phyloP scores from a whole-genome alignment of 2,888 invertebrate genomes.

The Petrolisthes manimaculis region DNA sequence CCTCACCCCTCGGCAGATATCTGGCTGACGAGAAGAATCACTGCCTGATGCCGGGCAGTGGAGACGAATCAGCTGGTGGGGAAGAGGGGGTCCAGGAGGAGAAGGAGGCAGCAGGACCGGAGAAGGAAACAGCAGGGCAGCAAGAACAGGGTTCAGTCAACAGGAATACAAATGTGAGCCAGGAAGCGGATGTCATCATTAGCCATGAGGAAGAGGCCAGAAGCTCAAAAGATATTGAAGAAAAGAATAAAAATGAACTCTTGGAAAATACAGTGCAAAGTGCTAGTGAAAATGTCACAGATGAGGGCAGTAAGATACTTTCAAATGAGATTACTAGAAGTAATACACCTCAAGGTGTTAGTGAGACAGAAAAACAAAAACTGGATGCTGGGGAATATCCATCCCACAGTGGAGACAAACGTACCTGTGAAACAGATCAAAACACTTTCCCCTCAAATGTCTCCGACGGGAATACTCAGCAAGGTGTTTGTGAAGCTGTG shows the following conservation, averaged over 20 bases:
- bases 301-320: not conserved
- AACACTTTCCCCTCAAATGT: no score
- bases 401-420: no score
- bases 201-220: not conserved
- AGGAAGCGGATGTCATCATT: slow-evolving; percentile 12
- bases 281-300: not conserved
- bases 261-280: not conserved
- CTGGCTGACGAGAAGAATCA: slow-evolving; percentile 3
- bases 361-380: not conserved
- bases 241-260: not conserved
- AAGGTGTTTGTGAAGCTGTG: no score
- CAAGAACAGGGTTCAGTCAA: not conserved
- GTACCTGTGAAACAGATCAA: no score
- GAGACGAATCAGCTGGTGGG: not conserved
- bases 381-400: not conserved
- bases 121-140: not conserved
- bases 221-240: not conserved
- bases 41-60: slow-evolving; percentile 27
- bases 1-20: slow-evolving; percentile 10
- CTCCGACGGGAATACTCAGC: no score
- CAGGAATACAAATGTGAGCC: not conserved
- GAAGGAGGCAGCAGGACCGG: slow-evolving; percentile 2
- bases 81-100: slow-evolving; percentile 9
- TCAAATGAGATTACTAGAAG: not conserved
- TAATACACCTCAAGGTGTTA: slow-evolving; percentile 8